These are phyloP conservation scores for Catocala nupta DNA, from an alignment of 2,888 invertebrate genomes.

Conservation along the genomic window DNA sequence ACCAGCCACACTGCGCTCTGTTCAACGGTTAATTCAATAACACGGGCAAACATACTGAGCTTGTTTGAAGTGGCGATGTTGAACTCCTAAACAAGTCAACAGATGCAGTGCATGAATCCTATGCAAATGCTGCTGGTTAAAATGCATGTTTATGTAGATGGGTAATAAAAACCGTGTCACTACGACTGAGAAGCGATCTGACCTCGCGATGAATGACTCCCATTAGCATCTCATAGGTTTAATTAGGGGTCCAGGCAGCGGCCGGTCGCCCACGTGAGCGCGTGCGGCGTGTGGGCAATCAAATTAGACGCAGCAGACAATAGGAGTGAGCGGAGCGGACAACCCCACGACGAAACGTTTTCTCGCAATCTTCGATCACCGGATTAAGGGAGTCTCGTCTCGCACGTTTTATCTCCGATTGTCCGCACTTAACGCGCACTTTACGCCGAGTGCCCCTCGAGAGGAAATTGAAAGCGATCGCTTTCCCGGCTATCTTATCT, in stretches of 20 bases:
- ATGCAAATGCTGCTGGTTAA: slow-evolving; percentile 48
- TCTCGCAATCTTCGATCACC: slow-evolving; percentile 87
- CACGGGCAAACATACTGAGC: slow-evolving; percentile 63
- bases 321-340: slow-evolving; percentile 75
- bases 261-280: slow-evolving; percentile 73
- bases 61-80: slow-evolving; percentile 65
- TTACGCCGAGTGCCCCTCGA: slow-evolving; percentile 86
- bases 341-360: slow-evolving; percentile 87
- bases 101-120: slow-evolving; percentile 48
- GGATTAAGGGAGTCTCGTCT: slow-evolving; percentile 86
- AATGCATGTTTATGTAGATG: slow-evolving; percentile 65
- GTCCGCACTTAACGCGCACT: slow-evolving; percentile 87
- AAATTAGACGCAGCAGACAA: slow-evolving; percentile 84
- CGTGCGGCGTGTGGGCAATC: slow-evolving; percentile 79
- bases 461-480: slow-evolving; percentile 87
- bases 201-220: slow-evolving; percentile 75
- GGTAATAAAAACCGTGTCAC: slow-evolving; percentile 62
- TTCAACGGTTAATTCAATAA: slow-evolving; percentile 74
- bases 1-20: slow-evolving; percentile 50
- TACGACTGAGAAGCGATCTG: slow-evolving; percentile 62
- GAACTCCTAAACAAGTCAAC: slow-evolving; percentile 69
- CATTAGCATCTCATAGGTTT: slow-evolving; percentile 81
- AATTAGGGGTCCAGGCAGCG: slow-evolving; percentile 78
- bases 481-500: slow-evolving; percentile 86
- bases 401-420: slow-evolving; percentile 87